Conservation (phyloP, 2,797 vertebrate genomes). For the Hemibagrus guttatus region DNA sequence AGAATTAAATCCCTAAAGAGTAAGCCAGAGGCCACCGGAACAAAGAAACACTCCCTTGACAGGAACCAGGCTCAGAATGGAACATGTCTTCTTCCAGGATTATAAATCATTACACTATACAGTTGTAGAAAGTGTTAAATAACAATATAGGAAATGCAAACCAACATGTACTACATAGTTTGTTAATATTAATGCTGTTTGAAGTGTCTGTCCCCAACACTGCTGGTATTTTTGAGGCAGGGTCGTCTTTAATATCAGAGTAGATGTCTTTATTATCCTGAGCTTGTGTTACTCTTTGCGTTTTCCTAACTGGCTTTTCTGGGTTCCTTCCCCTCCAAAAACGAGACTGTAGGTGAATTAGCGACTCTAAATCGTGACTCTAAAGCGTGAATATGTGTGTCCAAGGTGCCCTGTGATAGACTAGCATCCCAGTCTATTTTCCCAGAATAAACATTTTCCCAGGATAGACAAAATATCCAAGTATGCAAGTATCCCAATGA, state of each 20-base stretch:
- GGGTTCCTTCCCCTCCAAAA: background rate
- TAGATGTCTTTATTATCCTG: background rate
- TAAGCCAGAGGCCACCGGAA: background rate
- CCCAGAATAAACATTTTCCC: background rate
- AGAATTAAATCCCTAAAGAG: background rate
- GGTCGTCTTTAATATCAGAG: background rate
- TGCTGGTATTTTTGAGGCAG: background rate
- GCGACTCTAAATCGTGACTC: background rate
- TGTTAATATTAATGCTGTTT: background rate
- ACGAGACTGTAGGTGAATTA: background rate
- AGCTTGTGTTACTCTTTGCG: background rate
- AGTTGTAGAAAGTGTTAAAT: background rate
- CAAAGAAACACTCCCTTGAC: background rate
- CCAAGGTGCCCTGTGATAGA: background rate
- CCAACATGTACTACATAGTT: background rate
- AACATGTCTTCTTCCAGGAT: background rate
- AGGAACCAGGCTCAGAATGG: background rate
- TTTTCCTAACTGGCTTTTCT: background rate
- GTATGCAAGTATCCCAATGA: background rate
- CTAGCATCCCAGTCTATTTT: background rate
- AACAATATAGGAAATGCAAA: background rate
- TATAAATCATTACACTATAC: background rate
- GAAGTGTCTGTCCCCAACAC: background rate
- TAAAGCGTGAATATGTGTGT: background rate
- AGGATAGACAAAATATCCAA: background rate